A percentile compares a stretch with the other conserved stretches of the same genome.
phyloP scores from a whole-genome alignment of 2,113 vertebrate genomes.

The Leptobrachium ailaonicum region DNA sequence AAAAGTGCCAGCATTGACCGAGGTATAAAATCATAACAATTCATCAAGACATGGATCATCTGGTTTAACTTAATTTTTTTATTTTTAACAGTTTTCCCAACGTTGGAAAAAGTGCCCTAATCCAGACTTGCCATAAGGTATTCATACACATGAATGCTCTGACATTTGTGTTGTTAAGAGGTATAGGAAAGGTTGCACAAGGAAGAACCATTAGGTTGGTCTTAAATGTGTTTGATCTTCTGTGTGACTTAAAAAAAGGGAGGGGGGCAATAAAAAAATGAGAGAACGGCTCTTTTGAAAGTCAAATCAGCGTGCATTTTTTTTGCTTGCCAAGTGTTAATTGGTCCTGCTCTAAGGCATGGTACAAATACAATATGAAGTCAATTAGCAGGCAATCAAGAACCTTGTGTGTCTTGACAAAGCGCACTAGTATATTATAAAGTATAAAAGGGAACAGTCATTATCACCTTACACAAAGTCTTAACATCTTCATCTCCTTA shows the following conservation, averaged over 20 bases:
- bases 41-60: slow-evolving; percentile 33
- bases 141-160: slow-evolving; percentile 66
- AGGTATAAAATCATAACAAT: slow-evolving; percentile 3
- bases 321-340: slow-evolving; percentile 71
- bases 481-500: slow-evolving; percentile 49
- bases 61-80: slow-evolving; percentile 55
- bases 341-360: slow-evolving; percentile 65
- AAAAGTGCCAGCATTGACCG: too few species aligned
- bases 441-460: slow-evolving; percentile 53
- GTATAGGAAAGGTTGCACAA: slow-evolving; percentile 70
- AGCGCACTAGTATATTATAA: slow-evolving; percentile 53
- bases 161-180: slow-evolving; percentile 69
- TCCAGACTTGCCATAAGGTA: slow-evolving; percentile 65
- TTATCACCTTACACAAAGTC: slow-evolving; percentile 51
- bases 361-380: slow-evolving; percentile 64
- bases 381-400: slow-evolving; percentile 62
- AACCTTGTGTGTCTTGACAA: slow-evolving; percentile 63
- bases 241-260: slow-evolving; percentile 59
- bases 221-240: slow-evolving; percentile 68
- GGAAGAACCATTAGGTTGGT: slow-evolving; percentile 69
- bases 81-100: slow-evolving; percentile 54
- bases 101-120: slow-evolving; percentile 62
- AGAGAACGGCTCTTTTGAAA: slow-evolving; percentile 66
- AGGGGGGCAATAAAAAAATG: neutral
- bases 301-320: slow-evolving; percentile 65